Evolutionary conservation across 2,888 invertebrate species (phyloP), one percentile per base, ranked within the genome.

Genomic region (Notodonta dromedarius): DNA sequence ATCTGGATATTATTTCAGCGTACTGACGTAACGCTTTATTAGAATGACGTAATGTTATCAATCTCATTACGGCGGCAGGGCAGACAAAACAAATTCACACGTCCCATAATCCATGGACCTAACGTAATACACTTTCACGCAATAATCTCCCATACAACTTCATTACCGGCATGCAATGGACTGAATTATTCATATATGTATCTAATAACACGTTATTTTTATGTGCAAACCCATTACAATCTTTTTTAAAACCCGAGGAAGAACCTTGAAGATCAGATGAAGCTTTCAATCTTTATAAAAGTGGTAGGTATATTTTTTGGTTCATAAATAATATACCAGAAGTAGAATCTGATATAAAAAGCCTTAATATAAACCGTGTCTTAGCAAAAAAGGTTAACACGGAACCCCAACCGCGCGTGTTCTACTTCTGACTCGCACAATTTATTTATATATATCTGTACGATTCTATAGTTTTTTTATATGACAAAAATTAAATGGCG

Each of bases 51-150:
- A 56, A 56, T 56, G 7, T 56, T 12, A 56, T 56, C 56, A 24
- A 5, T 56, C 24, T 11, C 4, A 44, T 56, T 56, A 16, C 42
- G 42, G 1, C 40, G 42, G 6, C 40, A 42, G 14, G n/a, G 7
- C 55, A 42, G 14, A 44, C 42, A 56, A 56, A 44, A 56, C 44
- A 56, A n/a, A 44, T n/a, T 56, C 56, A 24, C 56, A 56, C 44
- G 56, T 39, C 1, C 56, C 39, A 56, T 13, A 53, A 40, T 55
- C 42, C 42, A 53, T 42, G 42, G 7, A 51, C 11, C 53, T 11
- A 7, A 13, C 8, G 12, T 52, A 14, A 8, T 24, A 13, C 44
- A 56, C 55, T 55, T 54, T 44, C 56, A 56, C 35, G 7, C 44
- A 24, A 42, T 40, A 14, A 11, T n/a, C 16, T 50, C 16, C 16